These are phyloP conservation scores for Tachysurus fulvidraco DNA, from an alignment of 2,113 vertebrate species.

Conservation along the genomic window DNA sequence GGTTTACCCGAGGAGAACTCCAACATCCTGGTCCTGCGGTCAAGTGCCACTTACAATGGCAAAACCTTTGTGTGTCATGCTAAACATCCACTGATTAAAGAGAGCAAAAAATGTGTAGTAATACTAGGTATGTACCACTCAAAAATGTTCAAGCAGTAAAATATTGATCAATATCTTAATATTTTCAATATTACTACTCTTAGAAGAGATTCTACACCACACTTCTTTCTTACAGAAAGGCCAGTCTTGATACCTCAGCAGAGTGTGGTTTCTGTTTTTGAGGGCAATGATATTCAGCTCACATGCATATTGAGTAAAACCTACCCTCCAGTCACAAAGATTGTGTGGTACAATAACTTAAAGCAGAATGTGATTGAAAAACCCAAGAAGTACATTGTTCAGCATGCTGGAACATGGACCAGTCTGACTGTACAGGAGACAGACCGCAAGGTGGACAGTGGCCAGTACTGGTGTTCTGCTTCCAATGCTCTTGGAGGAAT, in stretches of 20 bases:
- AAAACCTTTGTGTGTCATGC: constrained; percentile 77
- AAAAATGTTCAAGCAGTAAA: neutral
- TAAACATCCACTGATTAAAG: constrained; percentile 73
- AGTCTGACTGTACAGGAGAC: constrained; percentile 76
- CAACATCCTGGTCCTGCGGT: constrained; percentile 73
- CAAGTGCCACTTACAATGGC: constrained; percentile 65
- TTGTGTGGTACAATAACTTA: constrained; percentile 82
- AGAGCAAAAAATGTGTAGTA: constrained; percentile 72
- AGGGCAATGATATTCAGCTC: constrained; percentile 78
- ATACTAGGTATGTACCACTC: constrained; percentile 74
- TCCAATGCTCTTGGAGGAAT: constrained; percentile 80
- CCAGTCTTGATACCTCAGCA: constrained; percentile 75
- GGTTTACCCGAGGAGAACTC: constrained; percentile 65
- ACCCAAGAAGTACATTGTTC: constrained; percentile 73
- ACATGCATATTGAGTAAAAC: constrained; percentile 71
- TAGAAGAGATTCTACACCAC: neutral
- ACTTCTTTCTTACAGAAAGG: constrained; percentile 66
- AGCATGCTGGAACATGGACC: constrained; percentile 71
- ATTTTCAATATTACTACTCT: neutral
- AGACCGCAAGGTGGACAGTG: constrained; percentile 72
- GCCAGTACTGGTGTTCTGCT: constrained; percentile 81
- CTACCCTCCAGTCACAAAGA: constrained; percentile 59
- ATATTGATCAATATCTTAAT: neutral
- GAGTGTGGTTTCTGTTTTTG: constrained; percentile 75
- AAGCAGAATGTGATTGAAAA: constrained; percentile 62